phyloP scores from a whole-genome alignment of 2,797 vertebrate genomes.

The Erithacus rubecula region DNA sequence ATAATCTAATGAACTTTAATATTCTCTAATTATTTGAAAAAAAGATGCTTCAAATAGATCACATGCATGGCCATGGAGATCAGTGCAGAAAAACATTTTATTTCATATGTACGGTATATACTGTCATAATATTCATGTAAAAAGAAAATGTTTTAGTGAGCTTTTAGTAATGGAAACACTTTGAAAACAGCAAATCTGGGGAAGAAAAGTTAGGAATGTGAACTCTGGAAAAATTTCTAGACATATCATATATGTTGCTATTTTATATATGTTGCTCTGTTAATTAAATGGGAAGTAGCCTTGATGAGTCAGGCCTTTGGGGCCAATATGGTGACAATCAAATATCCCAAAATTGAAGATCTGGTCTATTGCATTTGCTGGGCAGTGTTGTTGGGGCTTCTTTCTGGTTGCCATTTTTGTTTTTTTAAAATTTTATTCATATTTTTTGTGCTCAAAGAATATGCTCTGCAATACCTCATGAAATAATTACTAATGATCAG shows the following conservation, averaged over 20 bases:
- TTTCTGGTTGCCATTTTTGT: too few relatives aligned
- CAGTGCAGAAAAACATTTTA: not conserved
- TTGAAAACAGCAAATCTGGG: not conserved
- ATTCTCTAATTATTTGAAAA: not conserved
- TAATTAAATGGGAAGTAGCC: not conserved
- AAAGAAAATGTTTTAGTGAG: not conserved
- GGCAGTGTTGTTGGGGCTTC: not conserved
- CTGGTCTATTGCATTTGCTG: not conserved
- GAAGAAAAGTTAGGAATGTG: not conserved
- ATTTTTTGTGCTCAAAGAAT: not conserved
- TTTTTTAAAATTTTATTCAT: too few relatives aligned
- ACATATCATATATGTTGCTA: not conserved
- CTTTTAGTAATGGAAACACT: not conserved
- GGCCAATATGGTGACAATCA: not conserved
- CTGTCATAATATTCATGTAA: not conserved
- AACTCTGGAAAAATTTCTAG: not conserved
- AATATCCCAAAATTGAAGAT: not conserved
- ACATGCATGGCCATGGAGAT: not conserved
- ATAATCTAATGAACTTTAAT: not conserved
- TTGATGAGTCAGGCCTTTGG: not conserved
- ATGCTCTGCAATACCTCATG: not conserved
- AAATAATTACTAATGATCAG: not conserved
- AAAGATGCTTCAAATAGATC: not conserved
- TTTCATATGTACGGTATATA: not conserved
- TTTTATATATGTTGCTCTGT: not conserved